Percentiles rank a stretch among this genome's conserved stretches.
Conservation (phyloP, 2,888 invertebrate species). For the Thymelicus acteon region DNA sequence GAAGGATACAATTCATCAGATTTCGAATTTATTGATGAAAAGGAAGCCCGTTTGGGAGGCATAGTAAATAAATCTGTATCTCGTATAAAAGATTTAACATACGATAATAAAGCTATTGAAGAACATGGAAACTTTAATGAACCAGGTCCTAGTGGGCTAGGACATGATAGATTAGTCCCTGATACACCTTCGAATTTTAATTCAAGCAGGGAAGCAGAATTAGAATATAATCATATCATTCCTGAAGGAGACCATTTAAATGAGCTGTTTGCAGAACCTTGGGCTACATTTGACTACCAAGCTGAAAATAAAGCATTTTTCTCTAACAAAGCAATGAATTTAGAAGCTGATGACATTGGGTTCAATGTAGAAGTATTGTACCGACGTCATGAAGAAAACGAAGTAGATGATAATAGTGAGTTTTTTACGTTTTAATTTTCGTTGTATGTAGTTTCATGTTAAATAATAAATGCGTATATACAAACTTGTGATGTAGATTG, state of each 20-base stretch:
- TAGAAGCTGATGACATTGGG: constrained; percentile 53
- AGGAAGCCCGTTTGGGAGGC: constrained; percentile 57
- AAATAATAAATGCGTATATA: too few species aligned
- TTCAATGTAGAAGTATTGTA: constrained; percentile 48
- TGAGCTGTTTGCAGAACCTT: constrained; percentile 51
- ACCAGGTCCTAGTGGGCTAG: constrained; percentile 4
- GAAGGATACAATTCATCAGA: constrained; percentile 67
- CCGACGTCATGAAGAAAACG: constrained; percentile 32
- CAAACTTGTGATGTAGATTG: too few species aligned
- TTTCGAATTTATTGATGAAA: constrained; percentile 72
- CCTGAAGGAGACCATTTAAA: constrained; percentile 58
- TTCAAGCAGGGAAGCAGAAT: constrained; percentile 18
- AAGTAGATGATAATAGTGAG: constrained; percentile 58
- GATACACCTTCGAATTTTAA: constrained; percentile 9
- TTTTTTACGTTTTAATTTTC: constrained; percentile 28
- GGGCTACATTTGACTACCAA: constrained; percentile 5
- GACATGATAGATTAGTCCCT: neutral
- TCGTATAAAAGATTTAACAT: constrained; percentile 39
- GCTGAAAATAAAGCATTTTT: constrained; percentile 59
- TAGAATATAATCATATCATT: constrained; percentile 50
- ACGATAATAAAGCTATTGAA: constrained; percentile 7
- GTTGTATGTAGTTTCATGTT: too few species aligned
- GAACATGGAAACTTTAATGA: constrained; percentile 15
- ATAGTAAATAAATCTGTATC: constrained; percentile 21
- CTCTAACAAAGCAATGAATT: constrained; percentile 48